Percentiles rank a stretch among this genome's conserved stretches.
These are phyloP conservation scores for Drosophila miranda DNA, from an alignment of 1,140 invertebrate genomes.

Conservation along the genomic window DNA sequence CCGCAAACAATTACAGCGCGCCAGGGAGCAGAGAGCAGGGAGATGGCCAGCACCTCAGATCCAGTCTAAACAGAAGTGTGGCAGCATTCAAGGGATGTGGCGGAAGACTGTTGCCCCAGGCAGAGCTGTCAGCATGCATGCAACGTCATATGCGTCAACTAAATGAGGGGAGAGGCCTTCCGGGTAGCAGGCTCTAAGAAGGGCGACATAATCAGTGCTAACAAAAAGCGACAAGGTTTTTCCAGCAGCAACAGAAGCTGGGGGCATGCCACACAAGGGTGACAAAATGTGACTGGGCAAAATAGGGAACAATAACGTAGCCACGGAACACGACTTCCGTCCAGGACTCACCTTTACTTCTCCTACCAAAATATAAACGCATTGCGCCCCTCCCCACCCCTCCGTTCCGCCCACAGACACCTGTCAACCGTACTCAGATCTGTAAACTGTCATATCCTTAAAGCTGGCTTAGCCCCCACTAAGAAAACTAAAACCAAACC, in stretches of 20 bases:
- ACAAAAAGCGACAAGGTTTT: constrained; percentile 38
- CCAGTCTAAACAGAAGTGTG: too few relatives aligned
- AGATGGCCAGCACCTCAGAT: constrained; percentile 14
- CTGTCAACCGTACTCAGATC: constrained; percentile 55
- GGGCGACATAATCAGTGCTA: constrained; percentile 48
- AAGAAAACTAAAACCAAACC: constrained; percentile 42
- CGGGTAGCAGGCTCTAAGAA: constrained; percentile 41
- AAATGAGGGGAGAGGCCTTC: neutral
- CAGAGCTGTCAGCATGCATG: constrained; percentile 68
- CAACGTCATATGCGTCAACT: constrained; percentile 74
- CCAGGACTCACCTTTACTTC: neutral
- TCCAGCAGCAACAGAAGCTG: constrained; percentile 7
- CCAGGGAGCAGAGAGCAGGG: neutral
- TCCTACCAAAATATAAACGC: constrained; percentile 3
- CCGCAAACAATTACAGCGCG: constrained; percentile 61
- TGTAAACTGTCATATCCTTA: constrained; percentile 55
- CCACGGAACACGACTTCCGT: constrained; percentile 17
- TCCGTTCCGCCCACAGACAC: constrained; percentile 33
- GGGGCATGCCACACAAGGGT: constrained; percentile 45
- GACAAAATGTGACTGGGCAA: constrained; percentile 43
- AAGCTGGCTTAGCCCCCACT: constrained; percentile 58
- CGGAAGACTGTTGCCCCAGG: constrained; percentile 21
- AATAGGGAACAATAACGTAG: constrained; percentile 53
- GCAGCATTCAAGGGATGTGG: neutral
- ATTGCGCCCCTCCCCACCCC: neutral